Conservation (phyloP, 2,888 invertebrate species). For the Autographa pulchrina region DNA sequence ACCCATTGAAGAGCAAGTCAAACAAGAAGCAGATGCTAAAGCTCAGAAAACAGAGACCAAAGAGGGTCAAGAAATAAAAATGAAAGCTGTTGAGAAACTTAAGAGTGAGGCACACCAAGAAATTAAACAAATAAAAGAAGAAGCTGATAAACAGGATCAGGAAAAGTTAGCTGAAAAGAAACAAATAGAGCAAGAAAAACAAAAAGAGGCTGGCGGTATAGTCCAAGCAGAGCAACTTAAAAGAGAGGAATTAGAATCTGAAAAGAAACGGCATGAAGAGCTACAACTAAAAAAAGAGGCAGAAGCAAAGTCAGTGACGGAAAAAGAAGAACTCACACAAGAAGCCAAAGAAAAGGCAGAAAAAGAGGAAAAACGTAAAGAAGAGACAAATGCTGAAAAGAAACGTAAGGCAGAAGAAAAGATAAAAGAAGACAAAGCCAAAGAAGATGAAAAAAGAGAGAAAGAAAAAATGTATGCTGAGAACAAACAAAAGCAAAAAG, state of each 20-base stretch:
- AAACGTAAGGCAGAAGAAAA: not conserved
- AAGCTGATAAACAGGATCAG: constrained; percentile 9
- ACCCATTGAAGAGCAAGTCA: not conserved
- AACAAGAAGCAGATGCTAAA: constrained; percentile 3
- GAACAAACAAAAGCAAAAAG: not conserved
- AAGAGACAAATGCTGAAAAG: not conserved
- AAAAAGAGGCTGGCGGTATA: not conserved
- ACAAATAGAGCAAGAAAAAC: not conserved
- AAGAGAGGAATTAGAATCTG: not conserved
- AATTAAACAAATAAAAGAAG: constrained; percentile 5
- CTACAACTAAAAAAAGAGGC: constrained; percentile 3
- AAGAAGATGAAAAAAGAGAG: constrained; percentile 16
- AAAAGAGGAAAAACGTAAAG: not conserved
- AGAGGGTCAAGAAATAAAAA: not conserved
- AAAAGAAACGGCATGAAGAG: not conserved
- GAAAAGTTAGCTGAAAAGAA: constrained; percentile 9
- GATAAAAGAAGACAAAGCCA: not conserved
- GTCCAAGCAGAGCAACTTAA: not conserved
- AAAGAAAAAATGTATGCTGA: no score
- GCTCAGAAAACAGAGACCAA: not conserved
- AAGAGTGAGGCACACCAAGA: constrained; percentile 12
- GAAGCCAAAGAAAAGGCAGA: not conserved
- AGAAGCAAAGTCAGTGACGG: not conserved
- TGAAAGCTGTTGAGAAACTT: constrained; percentile 12
- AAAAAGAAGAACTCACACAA: not conserved